phyloP scores from a whole-genome alignment of 2,113 vertebrate genomes.

The Tichodroma muraria region DNA sequence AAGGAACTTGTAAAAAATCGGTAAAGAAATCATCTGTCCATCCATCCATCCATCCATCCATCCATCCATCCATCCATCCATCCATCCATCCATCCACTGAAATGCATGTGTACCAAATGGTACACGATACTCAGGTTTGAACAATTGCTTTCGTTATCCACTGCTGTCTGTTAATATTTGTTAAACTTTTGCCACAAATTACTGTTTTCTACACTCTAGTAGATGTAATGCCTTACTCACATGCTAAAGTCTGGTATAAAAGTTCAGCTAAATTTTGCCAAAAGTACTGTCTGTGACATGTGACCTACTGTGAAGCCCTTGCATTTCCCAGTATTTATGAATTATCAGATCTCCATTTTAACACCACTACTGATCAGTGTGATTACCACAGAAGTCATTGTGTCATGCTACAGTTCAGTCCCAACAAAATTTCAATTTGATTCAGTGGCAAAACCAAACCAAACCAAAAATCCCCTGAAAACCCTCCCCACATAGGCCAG shows the following conservation, averaged over 20 bases:
- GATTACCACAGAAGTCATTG: background rate
- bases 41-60: background rate
- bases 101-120: background rate
- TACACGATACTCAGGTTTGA: background rate
- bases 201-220: background rate
- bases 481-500: accelerated
- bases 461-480: background rate
- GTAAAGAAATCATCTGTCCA: background rate
- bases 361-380: background rate
- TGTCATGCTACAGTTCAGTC: background rate
- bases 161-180: background rate
- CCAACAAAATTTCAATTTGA: background rate
- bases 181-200: background rate
- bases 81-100: background rate
- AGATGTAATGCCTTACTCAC: background rate
- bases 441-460: background rate
- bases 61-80: background rate
- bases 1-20: background rate
- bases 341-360: background rate
- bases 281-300: background rate
- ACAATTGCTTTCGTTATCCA: background rate
- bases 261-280: background rate
- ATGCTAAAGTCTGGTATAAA: background rate
- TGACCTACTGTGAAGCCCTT: background rate
- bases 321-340: background rate